These are phyloP conservation scores for Pangasianodon gigas DNA, from an alignment of 2,113 vertebrate genomes.

Conservation along the genomic window DNA sequence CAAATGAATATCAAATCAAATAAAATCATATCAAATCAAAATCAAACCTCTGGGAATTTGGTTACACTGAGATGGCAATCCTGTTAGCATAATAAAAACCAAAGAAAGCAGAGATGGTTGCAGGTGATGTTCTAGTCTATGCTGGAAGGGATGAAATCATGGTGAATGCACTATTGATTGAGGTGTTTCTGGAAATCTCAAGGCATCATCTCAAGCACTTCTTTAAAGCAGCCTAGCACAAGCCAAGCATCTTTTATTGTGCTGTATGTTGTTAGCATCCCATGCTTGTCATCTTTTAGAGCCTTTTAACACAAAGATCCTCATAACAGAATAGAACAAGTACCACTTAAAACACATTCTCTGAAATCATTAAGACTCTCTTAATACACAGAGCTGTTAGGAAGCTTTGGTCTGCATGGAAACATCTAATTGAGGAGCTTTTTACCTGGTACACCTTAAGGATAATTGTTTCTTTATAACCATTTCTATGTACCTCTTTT, in stretches of 20 bases:
- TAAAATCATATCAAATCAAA: not conserved
- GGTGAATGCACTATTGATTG: not conserved
- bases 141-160: not conserved
- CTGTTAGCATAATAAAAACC: not conserved
- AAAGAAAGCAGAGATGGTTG: not conserved
- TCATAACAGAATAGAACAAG: not conserved
- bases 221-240: constrained; percentile 15
- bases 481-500: not conserved
- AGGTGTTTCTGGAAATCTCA: not conserved
- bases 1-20: not conserved
- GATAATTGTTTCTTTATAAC: constrained; percentile 15
- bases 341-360: not conserved
- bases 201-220: constrained; percentile 32
- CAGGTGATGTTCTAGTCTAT: not conserved
- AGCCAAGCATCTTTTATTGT: constrained; percentile 2
- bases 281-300: not conserved
- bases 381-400: not conserved
- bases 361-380: not conserved
- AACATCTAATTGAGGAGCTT: constrained; percentile 9
- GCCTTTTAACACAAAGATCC: not conserved
- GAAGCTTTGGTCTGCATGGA: not conserved
- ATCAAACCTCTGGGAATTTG: not conserved
- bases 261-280: not conserved
- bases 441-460: constrained; percentile 2
- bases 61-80: not conserved